phyloP scores from a whole-genome alignment of 2,888 invertebrate genomes.

The Autographa pulchrina region DNA sequence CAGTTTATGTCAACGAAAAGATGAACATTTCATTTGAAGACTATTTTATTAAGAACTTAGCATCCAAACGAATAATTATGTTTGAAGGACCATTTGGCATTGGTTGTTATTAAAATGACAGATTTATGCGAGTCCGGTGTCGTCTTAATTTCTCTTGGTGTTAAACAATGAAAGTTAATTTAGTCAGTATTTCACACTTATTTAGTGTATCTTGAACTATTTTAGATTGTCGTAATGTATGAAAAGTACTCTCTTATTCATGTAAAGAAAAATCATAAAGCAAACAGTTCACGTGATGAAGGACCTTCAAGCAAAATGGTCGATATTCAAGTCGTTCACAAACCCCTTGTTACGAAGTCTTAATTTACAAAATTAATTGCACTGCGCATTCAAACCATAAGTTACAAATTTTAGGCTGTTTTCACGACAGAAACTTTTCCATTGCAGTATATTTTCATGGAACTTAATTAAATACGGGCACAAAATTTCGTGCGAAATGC shows the following conservation, averaged over 20 bases:
- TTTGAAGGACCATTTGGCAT: slow-evolving; percentile 11
- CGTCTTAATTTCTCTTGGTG: not conserved
- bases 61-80: not conserved
- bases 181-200: no score
- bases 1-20: slow-evolving; percentile 67
- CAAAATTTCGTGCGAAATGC: slow-evolving; percentile 83
- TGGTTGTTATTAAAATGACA: slow-evolving; percentile 53
- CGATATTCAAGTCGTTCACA: slow-evolving; percentile 17
- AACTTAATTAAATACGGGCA: slow-evolving; percentile 80
- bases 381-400: slow-evolving; percentile 45
- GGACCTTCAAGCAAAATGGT: slow-evolving; percentile 30
- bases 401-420: slow-evolving; percentile 59
- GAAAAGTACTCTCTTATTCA: not conserved
- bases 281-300: slow-evolving; percentile 30
- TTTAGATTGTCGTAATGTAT: no score
- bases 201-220: no score
- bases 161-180: not conserved
- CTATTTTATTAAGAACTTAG: slow-evolving; percentile 49
- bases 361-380: slow-evolving; percentile 57
- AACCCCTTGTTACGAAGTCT: slow-evolving; percentile 29
- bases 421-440: slow-evolving; percentile 68
- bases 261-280: not conserved
- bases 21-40: slow-evolving; percentile 60
- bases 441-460: slow-evolving; percentile 75
- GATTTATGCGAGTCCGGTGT: not conserved